These are phyloP conservation scores for Australoheros scitulus DNA, from an alignment of 2,113 vertebrate genomes.

Conservation along the genomic window DNA sequence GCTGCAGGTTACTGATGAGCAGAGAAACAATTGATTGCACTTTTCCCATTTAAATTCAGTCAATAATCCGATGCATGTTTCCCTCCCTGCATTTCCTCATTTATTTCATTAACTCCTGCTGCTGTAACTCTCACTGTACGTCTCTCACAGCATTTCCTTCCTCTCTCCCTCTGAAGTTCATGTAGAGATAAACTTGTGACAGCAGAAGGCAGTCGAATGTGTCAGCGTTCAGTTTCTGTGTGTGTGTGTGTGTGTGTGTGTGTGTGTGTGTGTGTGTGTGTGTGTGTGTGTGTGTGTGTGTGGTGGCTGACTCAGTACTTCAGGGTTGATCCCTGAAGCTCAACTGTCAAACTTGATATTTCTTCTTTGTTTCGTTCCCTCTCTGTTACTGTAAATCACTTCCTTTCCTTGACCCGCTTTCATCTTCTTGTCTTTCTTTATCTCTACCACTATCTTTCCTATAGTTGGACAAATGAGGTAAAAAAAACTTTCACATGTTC, in stretches of 20 bases:
- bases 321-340: slow-evolving; percentile 49
- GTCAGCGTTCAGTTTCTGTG: slow-evolving; percentile 20
- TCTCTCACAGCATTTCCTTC: background rate
- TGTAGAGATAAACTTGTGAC: slow-evolving; percentile 40
- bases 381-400: slow-evolving; percentile 4
- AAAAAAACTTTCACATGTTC: background rate
- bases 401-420: background rate
- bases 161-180: slow-evolving; percentile 19
- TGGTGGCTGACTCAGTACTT: slow-evolving; percentile 62
- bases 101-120: background rate
- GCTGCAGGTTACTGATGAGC: slow-evolving; percentile 9
- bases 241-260: slow-evolving; percentile 34
- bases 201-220: slow-evolving; percentile 22
- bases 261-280: slow-evolving; percentile 28
- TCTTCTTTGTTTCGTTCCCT: slow-evolving; percentile 20
- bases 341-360: slow-evolving; percentile 51
- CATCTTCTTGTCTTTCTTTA: background rate
- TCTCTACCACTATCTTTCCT: background rate
- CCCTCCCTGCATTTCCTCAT: background rate
- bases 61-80: background rate
- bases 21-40: background rate
- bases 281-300: slow-evolving; percentile 20
- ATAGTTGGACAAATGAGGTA: background rate
- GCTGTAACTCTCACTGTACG: background rate
- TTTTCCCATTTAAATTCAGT: background rate